Conservation (phyloP, 2,888 invertebrate genomes). For the Deilephila elpenor region DNA sequence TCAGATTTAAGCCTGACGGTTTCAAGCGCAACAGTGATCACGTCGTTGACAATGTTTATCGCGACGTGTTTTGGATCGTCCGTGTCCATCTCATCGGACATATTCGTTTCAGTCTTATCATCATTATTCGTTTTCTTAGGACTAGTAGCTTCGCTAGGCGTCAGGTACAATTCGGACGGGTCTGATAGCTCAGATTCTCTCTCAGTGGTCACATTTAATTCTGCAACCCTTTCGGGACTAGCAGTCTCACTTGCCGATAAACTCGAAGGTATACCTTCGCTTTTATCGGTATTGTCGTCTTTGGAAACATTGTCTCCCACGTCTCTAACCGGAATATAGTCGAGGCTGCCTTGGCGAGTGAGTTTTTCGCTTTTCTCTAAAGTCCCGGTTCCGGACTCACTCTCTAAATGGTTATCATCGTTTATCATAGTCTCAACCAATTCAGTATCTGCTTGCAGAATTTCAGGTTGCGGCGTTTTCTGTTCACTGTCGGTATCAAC, state of each 20-base stretch:
- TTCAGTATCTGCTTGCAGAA: slow-evolving; percentile 53
- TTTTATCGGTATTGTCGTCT: slow-evolving; percentile 78
- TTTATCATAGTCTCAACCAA: slow-evolving; percentile 65
- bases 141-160: slow-evolving; percentile 87
- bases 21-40: slow-evolving; percentile 76
- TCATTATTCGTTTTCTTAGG: slow-evolving; percentile 66
- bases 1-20: slow-evolving; percentile 75
- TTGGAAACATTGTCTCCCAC: slow-evolving; percentile 71
- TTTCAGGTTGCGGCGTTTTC: slow-evolving; percentile 48
- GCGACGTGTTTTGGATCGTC: slow-evolving; percentile 76
- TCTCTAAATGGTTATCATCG: slow-evolving; percentile 68
- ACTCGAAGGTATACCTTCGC: slow-evolving; percentile 80
- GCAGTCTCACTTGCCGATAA: slow-evolving; percentile 79
- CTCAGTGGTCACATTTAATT: slow-evolving; percentile 71
- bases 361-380: slow-evolving; percentile 69
- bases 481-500: slow-evolving; percentile 47
- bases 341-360: slow-evolving; percentile 76
- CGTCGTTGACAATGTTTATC: slow-evolving; percentile 79
- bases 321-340: slow-evolving; percentile 81
- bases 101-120: slow-evolving; percentile 72
- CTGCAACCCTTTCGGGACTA: slow-evolving; percentile 76
- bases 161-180: slow-evolving; percentile 88
- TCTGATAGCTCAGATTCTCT: slow-evolving; percentile 87
- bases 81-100: slow-evolving; percentile 58
- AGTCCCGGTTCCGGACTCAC: slow-evolving; percentile 74